phyloP scores from a whole-genome alignment of 2,797 vertebrate species.

The Taeniopygia guttata region DNA sequence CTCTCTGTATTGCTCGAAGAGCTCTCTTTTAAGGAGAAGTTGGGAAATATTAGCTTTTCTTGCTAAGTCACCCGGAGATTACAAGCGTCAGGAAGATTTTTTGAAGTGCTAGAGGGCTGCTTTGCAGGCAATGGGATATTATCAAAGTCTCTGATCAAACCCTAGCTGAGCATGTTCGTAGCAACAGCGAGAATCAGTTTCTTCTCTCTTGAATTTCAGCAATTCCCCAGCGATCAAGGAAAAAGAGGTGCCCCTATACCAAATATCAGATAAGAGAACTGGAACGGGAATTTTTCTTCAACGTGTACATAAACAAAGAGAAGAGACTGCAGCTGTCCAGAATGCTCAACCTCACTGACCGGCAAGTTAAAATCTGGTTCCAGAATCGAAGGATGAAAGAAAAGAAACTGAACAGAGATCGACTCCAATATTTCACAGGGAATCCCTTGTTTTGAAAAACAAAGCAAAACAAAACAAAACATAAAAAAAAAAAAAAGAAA shows the following conservation, averaged over 20 bases:
- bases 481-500: no score
- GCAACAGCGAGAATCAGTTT: not conserved
- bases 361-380: slow-evolving; percentile 99
- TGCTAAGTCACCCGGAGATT: not conserved
- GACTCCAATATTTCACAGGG: slow-evolving; percentile 96
- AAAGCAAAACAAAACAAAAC: no score
- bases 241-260: slow-evolving; percentile 96
- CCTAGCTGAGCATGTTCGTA: not conserved
- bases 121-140: not conserved
- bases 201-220: slow-evolving; percentile 71
- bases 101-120: not conserved
- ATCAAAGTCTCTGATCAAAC: not conserved
- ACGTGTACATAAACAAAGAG: slow-evolving; percentile 99
- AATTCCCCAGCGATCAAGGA: slow-evolving; percentile 90
- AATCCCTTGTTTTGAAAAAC: slow-evolving; percentile 92
- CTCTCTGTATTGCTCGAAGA: slow-evolving; percentile 22
- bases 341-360: slow-evolving; percentile 96
- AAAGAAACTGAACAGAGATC: slow-evolving; percentile 98
- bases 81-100: not conserved
- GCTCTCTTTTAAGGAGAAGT: slow-evolving; percentile 34
- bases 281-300: slow-evolving; percentile 99
- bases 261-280: slow-evolving; percentile 99
- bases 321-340: slow-evolving; percentile 95
- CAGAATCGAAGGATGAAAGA: slow-evolving; percentile 99
- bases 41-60: slow-evolving; percentile 26